Percentiles rank a stretch among this genome's conserved stretches.
phyloP scores from a whole-genome alignment of 2,888 invertebrate species.

The Acanthosepion pharaonis region DNA sequence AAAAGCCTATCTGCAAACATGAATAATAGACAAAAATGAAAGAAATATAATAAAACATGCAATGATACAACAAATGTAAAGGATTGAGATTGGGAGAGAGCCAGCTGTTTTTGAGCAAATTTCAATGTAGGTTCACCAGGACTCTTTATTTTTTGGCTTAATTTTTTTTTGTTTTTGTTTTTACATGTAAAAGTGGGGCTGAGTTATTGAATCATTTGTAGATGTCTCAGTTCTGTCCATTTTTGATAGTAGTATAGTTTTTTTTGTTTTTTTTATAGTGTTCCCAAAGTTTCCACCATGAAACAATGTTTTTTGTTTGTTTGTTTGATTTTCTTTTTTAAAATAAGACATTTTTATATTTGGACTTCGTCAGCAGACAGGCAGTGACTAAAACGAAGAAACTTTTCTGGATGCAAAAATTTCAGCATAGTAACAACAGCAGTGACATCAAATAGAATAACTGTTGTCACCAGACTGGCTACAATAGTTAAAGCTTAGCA shows the following conservation, averaged over 20 bases:
- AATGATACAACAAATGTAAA: constrained; percentile 18
- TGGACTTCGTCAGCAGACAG: neutral
- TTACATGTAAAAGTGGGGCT: neutral
- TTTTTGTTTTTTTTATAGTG: neutral
- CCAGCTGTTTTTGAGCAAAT: constrained; percentile 12
- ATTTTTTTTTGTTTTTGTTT: neutral
- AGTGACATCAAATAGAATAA: neutral
- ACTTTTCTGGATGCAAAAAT: neutral
- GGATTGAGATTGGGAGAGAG: constrained; percentile 3
- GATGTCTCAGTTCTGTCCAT: neutral
- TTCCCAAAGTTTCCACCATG: neutral
- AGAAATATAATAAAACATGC: neutral
- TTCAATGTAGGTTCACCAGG: constrained; percentile 22
- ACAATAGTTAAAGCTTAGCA: constrained; percentile 11
- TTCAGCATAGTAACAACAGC: neutral
- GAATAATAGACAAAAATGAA: neutral
- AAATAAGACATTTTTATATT: neutral
- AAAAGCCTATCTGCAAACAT: neutral
- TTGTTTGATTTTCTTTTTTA: neutral
- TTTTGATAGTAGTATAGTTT: neutral
- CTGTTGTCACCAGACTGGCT: neutral
- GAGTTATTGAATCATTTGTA: neutral
- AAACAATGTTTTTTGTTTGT: neutral
- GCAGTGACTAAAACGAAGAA: neutral
- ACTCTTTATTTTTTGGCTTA: neutral